Evolutionary conservation across 2,888 invertebrate genomes (phyloP), one percentile per base, ranked within the genome.

Genomic region (Ischnus inquisitorius): DNA sequence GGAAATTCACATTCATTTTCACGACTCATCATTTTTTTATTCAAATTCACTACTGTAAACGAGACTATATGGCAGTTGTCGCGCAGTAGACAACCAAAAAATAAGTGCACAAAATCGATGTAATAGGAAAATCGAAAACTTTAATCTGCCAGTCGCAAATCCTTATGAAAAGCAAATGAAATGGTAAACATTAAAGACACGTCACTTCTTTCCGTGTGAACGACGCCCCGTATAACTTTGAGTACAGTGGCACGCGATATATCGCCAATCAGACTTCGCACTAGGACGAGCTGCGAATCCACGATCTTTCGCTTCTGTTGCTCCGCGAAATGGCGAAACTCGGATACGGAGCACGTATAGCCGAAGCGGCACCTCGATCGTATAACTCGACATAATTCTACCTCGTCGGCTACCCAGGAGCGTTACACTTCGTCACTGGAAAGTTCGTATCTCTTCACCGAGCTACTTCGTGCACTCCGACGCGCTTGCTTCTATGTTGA

Each of bases 221-320:
- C 34, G 34, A 34, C 34, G 34, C 34, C 34, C 6, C 34, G 34
- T 34, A 34, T 8, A 34, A 34, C 34, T 34, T 34, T 34, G 34
- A 34, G 34, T 34, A 6, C 34, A 4, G 8, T 6, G 8, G 34
- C 34, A 34, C 39, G 34, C 46, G 43, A 54, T 72, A n/a, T 74
- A 74, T 57, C 46, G 43, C 22, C 54, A 67, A 79, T 79, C 25
- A 41, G 64, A 79, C 54, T 72, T 60, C 22, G 46, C 72, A 72
- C 28, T 43, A 39, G 25, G 43, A 60, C 43, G 46, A 72, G 43
- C 60, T 19, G 43, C 57, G 72, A 34, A 34, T 60, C 72, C 43
- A 60, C 43, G 25, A 4, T 34, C 28, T 19, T 25, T 39, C 34
- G 14, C 69, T 69, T 34, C 54, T 19, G 41, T 64, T 64, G 10